phyloP scores from a whole-genome alignment of 23 tunicate species.

The Pegea sp. region DNA sequence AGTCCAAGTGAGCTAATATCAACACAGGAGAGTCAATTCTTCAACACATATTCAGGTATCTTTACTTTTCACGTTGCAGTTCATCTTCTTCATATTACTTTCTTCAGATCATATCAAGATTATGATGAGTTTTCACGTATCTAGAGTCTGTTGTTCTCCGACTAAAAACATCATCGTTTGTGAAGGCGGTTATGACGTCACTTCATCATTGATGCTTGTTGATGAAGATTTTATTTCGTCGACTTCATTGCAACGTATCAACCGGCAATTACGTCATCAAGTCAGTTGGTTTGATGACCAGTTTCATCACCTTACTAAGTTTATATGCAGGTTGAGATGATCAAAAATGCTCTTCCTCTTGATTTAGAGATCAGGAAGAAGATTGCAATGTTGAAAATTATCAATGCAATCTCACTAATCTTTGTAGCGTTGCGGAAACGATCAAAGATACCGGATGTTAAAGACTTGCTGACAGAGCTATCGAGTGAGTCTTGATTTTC shows the following conservation, averaged over 20 bases:
- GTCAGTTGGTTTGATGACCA: no score
- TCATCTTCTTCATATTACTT: no score
- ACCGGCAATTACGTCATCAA: conserved; percentile 43
- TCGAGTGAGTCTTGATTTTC: not conserved
- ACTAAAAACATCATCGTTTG: conserved; percentile 26
- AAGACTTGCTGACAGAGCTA: conserved; percentile 10
- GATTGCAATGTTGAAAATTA: conserved; percentile 34
- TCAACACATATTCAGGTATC: conserved; percentile 26
- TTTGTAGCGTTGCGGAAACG: conserved; percentile 36
- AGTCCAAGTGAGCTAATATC: conserved; percentile 8
- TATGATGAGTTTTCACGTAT: conserved; percentile 22
- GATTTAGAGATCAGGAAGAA: conserved; percentile 20
- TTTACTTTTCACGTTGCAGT: not conserved
- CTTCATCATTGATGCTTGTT: conserved; percentile 30
- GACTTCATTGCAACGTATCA: conserved; percentile 22
- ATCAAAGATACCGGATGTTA: conserved; percentile 44
- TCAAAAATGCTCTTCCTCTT: conserved; percentile 13
- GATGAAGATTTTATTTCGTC: conserved; percentile 52
- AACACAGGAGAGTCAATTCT: conserved; percentile 4
- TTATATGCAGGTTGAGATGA: conserved; percentile 45
- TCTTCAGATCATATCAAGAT: conserved; percentile 32
- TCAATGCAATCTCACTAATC: conserved; percentile 18
- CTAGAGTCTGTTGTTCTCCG: conserved; percentile 10
- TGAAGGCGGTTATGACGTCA: conserved; percentile 23
- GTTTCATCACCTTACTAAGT: no score